A percentile compares a stretch with the other conserved stretches of the same genome.
Evolutionary conservation across 1,140 invertebrate genomes (phyloP).

Genomic region (Papilio glaucus): DNA sequence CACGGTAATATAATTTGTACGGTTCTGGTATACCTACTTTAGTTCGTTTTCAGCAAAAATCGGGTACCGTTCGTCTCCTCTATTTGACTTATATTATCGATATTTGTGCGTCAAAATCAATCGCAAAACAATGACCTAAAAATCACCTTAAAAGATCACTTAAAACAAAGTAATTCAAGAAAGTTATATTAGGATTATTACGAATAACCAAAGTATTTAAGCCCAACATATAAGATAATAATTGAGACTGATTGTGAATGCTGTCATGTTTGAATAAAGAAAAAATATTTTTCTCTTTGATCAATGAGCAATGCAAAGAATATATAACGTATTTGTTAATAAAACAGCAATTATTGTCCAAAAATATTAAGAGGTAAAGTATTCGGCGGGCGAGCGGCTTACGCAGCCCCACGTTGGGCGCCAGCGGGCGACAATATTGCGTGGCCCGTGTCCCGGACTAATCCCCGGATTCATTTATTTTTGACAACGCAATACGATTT

Average conservation of each 20-base stretch:
- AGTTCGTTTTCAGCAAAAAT: too few relatives aligned
- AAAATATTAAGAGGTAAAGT: constrained; percentile 43
- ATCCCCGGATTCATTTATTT: constrained; percentile 83
- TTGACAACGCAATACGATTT: constrained; percentile 84
- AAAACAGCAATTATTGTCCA: constrained; percentile 40
- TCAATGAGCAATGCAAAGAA: not conserved
- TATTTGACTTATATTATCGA: too few relatives aligned
- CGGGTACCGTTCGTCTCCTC: too few relatives aligned
- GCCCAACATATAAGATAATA: too few relatives aligned
- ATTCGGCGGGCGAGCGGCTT: constrained; percentile 60
- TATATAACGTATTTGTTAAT: constrained; percentile 16
- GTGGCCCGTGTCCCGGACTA: constrained; percentile 75
- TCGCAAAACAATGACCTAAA: too few relatives aligned
- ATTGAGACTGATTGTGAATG: not conserved
- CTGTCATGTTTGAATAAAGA: not conserved
- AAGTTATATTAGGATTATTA: too few relatives aligned
- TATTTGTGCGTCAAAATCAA: too few relatives aligned
- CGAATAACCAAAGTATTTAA: too few relatives aligned
- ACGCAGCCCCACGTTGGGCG: constrained; percentile 71
- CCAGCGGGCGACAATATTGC: constrained; percentile 74
- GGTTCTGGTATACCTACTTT: too few relatives aligned
- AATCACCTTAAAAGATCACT: too few relatives aligned
- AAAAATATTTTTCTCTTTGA: not conserved
- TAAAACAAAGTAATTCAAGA: too few relatives aligned
- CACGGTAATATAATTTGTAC: too few relatives aligned